Base-by-base conservation (phyloP, 2,888 invertebrate species). In the Lobophora halterata region DNA sequence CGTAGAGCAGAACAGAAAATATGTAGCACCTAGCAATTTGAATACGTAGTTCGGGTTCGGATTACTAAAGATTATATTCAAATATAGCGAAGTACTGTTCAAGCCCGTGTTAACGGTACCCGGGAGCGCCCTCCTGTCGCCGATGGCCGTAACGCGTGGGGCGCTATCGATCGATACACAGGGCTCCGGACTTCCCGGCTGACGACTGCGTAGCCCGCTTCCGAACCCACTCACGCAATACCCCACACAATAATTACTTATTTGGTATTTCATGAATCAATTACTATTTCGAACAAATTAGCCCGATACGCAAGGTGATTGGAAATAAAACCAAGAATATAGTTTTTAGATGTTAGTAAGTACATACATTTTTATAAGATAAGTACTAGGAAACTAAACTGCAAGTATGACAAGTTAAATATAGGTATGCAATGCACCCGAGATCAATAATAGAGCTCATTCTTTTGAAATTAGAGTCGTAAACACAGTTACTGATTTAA, bases 111-210 rank as follows among this genome's bases (percentile, higher is more conserved):
- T 76, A 74, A 75, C 65, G 64, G 66, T 68, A 72, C 66, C 60
- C 69, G 65, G 70, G 71, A 72, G 76, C 79, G 81, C 78, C 82
- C 82, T 75, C 66, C 70, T 79, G 85, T 79, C 82, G 83, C 78
- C 83, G 74, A 69, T 81, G 79, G 80, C 65, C 81, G 77, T 72
- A 72, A 69, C 71, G 75, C 70, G 76, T 78, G 80, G 81, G 82
- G 79, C 67, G 79, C 69, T 48, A 57, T 58, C 81, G 82, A 85
- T 85, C 85, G 74, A 86, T 86, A 86, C 73, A 58, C 66, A 75
- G 78, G 83, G 78, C 77, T 85, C 85, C 81, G 82, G 46, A 40
- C 64, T 59, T 60, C 56, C 60, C 61, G 55, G 48, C 57, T 53
- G 58, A 52, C 58, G 60, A 51, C 61, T 66, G 63, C 65, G 70